A percentile compares a stretch with the other conserved stretches of the same genome.
Conservation (phyloP, 2,797 vertebrate genomes). For the Tinamus major region DNA sequence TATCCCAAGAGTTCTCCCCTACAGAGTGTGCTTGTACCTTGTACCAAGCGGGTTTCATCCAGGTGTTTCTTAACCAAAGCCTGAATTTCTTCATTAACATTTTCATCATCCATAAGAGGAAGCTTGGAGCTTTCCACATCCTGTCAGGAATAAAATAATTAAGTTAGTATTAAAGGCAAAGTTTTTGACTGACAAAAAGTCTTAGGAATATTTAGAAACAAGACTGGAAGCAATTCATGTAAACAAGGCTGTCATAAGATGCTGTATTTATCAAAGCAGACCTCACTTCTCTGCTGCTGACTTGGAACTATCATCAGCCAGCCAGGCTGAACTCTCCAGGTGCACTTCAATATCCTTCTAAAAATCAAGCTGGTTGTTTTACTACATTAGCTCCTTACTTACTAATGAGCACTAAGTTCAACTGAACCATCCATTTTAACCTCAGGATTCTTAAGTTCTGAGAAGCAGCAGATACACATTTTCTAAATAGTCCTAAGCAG, state of each 20-base stretch:
- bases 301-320: neutral
- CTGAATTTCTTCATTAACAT: slow-evolving; percentile 82
- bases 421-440: neutral
- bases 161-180: neutral
- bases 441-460: neutral
- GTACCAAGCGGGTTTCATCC: slow-evolving; percentile 81
- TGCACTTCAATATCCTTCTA: neutral
- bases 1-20: neutral
- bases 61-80: slow-evolving; percentile 82
- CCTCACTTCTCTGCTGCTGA: neutral
- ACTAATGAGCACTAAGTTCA: neutral
- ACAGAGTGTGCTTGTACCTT: slow-evolving; percentile 68
- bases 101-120: slow-evolving; percentile 80
- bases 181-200: neutral
- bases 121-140: slow-evolving; percentile 80
- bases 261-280: neutral
- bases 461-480: neutral
- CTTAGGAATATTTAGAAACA: neutral
- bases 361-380: neutral
- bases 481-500: neutral
- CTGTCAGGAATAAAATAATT: slow-evolving; percentile 8
- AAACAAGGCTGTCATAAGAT: neutral
- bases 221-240: neutral
- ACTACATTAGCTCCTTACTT: neutral
- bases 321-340: neutral